phyloP scores from a whole-genome alignment of 2,888 invertebrate genomes.

The Tachystola acroxantha region DNA sequence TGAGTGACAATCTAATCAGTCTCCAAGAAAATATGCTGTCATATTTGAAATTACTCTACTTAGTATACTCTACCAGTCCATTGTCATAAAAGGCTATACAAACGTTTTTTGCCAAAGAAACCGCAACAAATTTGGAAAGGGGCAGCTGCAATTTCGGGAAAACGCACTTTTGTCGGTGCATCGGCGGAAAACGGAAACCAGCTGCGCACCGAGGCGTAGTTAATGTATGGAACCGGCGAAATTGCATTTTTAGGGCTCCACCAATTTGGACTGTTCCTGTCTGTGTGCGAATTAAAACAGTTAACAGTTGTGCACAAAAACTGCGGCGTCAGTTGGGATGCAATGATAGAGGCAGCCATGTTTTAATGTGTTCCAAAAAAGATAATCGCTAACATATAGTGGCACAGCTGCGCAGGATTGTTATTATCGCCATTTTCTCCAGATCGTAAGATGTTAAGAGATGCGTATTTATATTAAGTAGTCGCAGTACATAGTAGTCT shows the following conservation, averaged over 20 bases:
- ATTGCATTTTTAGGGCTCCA: slow-evolving; percentile 73
- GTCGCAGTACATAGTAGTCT: too few relatives aligned
- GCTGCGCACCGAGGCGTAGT: slow-evolving; percentile 60
- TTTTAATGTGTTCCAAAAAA: too few relatives aligned
- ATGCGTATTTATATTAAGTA: too few relatives aligned
- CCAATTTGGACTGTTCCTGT: slow-evolving; percentile 40
- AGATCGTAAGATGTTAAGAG: too few relatives aligned
- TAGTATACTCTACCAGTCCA: neutral
- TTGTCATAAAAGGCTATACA: neutral
- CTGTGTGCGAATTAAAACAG: slow-evolving; percentile 22
- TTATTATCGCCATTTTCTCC: too few relatives aligned
- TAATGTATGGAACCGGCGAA: slow-evolving; percentile 61
- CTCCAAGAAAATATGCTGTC: too few relatives aligned
- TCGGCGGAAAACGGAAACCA: slow-evolving; percentile 70
- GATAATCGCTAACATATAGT: too few relatives aligned
- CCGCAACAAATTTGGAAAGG: slow-evolving; percentile 39
- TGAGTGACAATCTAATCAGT: too few relatives aligned
- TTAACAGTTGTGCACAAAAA: slow-evolving; percentile 14
- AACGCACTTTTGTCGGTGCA: slow-evolving; percentile 50
- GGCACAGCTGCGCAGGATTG: too few relatives aligned
- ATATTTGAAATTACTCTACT: too few relatives aligned
- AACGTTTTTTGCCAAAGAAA: slow-evolving; percentile 28
- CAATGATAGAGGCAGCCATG: slow-evolving; percentile 1
- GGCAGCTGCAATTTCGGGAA: slow-evolving; percentile 63
- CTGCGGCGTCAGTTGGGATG: slow-evolving; percentile 14